Evolutionary conservation across 2,888 invertebrate genomes (phyloP), one percentile per base, ranked within the genome.

Genomic region (Phengaris arion): DNA sequence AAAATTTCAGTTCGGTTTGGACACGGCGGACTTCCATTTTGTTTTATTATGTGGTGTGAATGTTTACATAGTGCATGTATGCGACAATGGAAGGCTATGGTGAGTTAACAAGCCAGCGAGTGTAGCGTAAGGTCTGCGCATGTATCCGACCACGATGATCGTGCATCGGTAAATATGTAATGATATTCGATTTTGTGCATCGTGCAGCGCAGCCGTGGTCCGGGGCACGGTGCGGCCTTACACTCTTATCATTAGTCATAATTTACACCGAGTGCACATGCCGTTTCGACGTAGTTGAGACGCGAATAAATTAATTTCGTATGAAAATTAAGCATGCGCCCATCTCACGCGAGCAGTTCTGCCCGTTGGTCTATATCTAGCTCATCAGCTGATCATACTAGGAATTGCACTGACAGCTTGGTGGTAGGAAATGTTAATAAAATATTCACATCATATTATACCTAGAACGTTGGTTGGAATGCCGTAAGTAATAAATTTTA

Each of bases 21-120:
- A 85, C 89, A 86, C 89, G 85, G 85, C 84, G 85, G 87, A 89
- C 93, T 90, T 92, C 93, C 93, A 93, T 93, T 93, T 93, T 93
- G 93, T 93, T 92, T 90, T 92, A 92, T 87, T 90, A 92, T 92
- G 91, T 88, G 89, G 91, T 88, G 89, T 85, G 84, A 87, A 91
- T 92, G 92, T 92, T 91, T 91, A 92, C 89, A 88, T 85, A 87
- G 89, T 87, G 89, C 85, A 83, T 83, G 83, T 83, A 87, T 83
- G 83, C 88, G 86, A 91, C 92, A 90, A 92, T 92, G 92, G 91
- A 89, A 89, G 91, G 86, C 87, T 84, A 89, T 86, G 93, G 93
- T 93, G 87, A 91, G 93, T 93, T 81, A 82, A 51, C 46, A 46
- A 46, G 57, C 57, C 70, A 80, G 81, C 82, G 82, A 84, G 83